Conservation (phyloP, 2,113 vertebrate species). For the Megaleporinus macrocephalus region DNA sequence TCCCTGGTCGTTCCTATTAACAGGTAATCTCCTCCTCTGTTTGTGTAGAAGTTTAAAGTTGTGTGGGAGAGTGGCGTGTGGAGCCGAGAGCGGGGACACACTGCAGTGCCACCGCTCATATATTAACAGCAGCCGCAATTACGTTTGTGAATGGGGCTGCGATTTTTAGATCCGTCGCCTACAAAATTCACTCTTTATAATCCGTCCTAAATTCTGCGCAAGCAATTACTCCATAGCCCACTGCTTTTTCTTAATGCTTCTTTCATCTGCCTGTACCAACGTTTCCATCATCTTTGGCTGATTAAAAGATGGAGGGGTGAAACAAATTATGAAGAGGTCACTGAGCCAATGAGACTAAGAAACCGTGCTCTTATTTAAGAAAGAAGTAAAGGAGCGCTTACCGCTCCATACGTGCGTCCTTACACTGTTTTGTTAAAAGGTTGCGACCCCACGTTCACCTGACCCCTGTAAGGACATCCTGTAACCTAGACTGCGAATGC, state of each 20-base stretch:
- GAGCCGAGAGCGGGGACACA: conserved; percentile 35
- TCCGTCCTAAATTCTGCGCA: conserved; percentile 54
- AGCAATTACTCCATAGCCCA: conserved; percentile 48
- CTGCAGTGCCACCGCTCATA: conserved; percentile 32
- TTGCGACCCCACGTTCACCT: conserved; percentile 16
- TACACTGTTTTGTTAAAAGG: not conserved
- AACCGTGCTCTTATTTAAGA: not conserved
- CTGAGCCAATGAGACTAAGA: conserved; percentile 41
- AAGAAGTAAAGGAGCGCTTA: not conserved
- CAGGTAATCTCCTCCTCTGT: conserved; percentile 44
- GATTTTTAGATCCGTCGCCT: conserved; percentile 55
- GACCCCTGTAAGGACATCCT: conserved; percentile 39
- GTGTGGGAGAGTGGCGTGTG: conserved; percentile 24
- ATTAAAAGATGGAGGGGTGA: conserved; percentile 63
- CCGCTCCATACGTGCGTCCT: not conserved
- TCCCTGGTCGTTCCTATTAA: conserved; percentile 36
- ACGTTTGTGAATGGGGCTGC: conserved; percentile 52
- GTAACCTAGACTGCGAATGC: conserved; percentile 1
- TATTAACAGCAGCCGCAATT: conserved; percentile 58
- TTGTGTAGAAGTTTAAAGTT: conserved; percentile 44
- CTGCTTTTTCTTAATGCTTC: conserved; percentile 53
- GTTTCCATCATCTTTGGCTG: conserved; percentile 52
- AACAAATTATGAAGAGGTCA: conserved; percentile 59
- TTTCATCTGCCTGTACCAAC: conserved; percentile 48
- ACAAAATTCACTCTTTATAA: conserved; percentile 49